A percentile compares a stretch with the other conserved stretches of the same genome.
Evolutionary conservation across 2,888 invertebrate species (phyloP).

Genomic region (Eubasilissa splendida): DNA sequence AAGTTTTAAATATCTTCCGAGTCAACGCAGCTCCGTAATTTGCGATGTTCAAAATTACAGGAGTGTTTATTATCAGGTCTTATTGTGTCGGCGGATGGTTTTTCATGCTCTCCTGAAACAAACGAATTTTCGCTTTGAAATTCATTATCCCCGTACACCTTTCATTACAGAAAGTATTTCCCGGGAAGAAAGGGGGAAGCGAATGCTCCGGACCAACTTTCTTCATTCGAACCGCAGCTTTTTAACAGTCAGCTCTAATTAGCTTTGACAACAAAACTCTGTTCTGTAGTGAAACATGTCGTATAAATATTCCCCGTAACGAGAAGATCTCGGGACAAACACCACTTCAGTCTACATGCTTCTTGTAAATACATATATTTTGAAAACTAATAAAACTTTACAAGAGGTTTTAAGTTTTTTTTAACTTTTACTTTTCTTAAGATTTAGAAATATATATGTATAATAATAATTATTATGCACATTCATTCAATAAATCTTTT

Average conservation of each 20-base stretch:
- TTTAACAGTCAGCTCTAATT: constrained; percentile 55
- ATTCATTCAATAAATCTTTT: background rate
- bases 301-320: constrained; percentile 26
- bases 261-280: constrained; percentile 51
- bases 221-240: constrained; percentile 50
- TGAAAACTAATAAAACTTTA: too few relatives aligned
- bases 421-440: too few relatives aligned
- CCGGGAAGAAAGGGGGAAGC: constrained; percentile 9
- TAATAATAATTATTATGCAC: background rate
- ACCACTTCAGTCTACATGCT: background rate
- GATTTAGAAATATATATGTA: background rate
- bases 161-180: constrained; percentile 48
- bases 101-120: constrained; percentile 17
- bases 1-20: background rate
- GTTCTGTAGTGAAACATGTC: constrained; percentile 13
- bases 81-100: constrained; percentile 47
- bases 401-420: too few relatives aligned
- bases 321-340: constrained; percentile 7
- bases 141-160: constrained; percentile 52
- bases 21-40: background rate
- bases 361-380: too few relatives aligned
- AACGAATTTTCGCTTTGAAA: constrained; percentile 46
- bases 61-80: constrained; percentile 42
- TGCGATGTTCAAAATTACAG: constrained; percentile 19
- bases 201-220: constrained; percentile 27